Percentiles rank a stretch among this genome's conserved stretches.
Conservation (phyloP, 2,888 invertebrate species). For the Aphidius colemani region DNA sequence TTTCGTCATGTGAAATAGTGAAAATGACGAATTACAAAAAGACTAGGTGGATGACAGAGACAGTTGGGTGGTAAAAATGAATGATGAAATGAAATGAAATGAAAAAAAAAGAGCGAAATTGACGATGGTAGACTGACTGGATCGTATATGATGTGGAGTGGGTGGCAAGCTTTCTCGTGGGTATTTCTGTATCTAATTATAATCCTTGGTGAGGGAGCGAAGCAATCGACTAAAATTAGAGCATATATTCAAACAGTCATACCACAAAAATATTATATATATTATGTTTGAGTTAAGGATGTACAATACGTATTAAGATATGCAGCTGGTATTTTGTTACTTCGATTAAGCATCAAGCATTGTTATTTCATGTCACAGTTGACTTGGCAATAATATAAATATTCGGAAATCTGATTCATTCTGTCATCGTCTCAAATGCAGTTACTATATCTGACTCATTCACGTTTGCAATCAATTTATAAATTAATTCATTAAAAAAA, state of each 20-base stretch:
- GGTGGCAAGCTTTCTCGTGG: constrained; percentile 42
- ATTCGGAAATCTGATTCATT: too few relatives aligned
- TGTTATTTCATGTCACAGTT: too few relatives aligned
- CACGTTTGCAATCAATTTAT: background rate
- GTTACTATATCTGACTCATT: too few relatives aligned
- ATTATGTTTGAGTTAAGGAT: constrained; percentile 1
- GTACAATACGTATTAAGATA: constrained; percentile 12
- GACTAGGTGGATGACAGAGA: constrained; percentile 1
- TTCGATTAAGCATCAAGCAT: too few relatives aligned
- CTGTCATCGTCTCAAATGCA: too few relatives aligned
- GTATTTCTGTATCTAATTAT: constrained; percentile 60
- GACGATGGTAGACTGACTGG: constrained; percentile 17
- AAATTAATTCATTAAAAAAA: constrained; percentile 1
- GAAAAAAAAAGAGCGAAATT: constrained; percentile 21
- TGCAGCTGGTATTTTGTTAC: background rate
- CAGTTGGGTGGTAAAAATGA: too few relatives aligned
- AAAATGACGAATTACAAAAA: constrained; percentile 22
- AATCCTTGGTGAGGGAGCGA: constrained; percentile 59
- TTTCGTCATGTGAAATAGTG: too few relatives aligned
- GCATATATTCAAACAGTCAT: constrained; percentile 55
- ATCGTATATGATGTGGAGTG: constrained; percentile 42
- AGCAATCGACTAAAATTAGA: constrained; percentile 60
- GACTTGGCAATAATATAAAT: too few relatives aligned
- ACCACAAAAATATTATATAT: constrained; percentile 25
- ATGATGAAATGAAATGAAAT: constrained; percentile 27